These are phyloP conservation scores for Passerina amoena DNA, from an alignment of 2,113 vertebrate species.

Conservation along the genomic window DNA sequence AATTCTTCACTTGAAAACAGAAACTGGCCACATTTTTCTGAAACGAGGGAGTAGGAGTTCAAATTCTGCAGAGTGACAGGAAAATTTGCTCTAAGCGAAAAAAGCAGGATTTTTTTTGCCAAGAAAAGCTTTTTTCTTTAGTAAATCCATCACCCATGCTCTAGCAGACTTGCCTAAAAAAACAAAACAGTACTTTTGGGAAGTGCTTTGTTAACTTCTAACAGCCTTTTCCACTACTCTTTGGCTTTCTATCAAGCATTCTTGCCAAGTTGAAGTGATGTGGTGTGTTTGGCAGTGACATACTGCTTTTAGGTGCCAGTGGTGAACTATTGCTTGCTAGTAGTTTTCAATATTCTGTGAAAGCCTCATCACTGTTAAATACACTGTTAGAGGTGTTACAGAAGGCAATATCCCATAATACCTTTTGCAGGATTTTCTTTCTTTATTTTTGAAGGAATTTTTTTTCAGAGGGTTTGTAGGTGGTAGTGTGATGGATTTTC, in stretches of 20 bases:
- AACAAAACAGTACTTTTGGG: conserved; percentile 64
- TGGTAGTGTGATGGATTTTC: neutral
- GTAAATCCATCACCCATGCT: conserved; percentile 58
- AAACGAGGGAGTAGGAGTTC: conserved; percentile 42
- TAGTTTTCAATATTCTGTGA: conserved; percentile 17
- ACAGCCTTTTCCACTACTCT: conserved; percentile 67
- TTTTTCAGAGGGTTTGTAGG: neutral
- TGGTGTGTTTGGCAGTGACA: conserved; percentile 60
- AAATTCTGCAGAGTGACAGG: conserved; percentile 44
- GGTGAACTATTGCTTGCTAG: conserved; percentile 44
- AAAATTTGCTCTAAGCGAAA: conserved; percentile 52
- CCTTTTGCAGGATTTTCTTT: conserved; percentile 9
- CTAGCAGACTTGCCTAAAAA: conserved; percentile 61
- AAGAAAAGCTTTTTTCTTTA: conserved; percentile 55
- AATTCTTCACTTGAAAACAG: conserved; percentile 47
- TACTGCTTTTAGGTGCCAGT: conserved; percentile 46
- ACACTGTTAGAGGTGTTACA: neutral
- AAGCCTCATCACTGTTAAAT: neutral
- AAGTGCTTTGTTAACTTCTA: conserved; percentile 70
- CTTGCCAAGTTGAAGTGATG: conserved; percentile 63
- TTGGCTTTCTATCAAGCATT: conserved; percentile 33
- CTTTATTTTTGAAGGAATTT: neutral
- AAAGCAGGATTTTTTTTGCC: conserved; percentile 6
- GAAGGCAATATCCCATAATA: neutral
- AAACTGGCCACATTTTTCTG: conserved; percentile 34